Percentiles rank a stretch among this genome's conserved stretches.
phyloP scores from a whole-genome alignment of 2,888 invertebrate species.

The Napeogenes sylphis region DNA sequence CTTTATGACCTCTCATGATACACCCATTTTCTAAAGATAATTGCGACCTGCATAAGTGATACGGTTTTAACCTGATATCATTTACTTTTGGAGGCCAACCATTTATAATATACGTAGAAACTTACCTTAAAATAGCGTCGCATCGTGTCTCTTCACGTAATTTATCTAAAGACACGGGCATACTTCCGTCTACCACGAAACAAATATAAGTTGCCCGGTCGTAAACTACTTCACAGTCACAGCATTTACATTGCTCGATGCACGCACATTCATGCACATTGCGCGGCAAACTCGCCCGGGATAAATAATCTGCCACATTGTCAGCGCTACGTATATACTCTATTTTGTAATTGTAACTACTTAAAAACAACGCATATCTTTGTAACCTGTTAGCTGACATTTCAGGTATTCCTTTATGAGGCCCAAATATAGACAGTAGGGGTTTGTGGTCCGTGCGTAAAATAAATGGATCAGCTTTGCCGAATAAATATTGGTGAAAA shows the following conservation, averaged over 20 bases:
- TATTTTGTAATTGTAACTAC: constrained; percentile 35
- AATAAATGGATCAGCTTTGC: constrained; percentile 31
- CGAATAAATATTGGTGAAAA: constrained; percentile 36
- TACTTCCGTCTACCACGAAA: constrained; percentile 19
- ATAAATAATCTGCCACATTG: constrained; percentile 33
- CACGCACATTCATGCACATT: no score
- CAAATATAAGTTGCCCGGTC: constrained; percentile 22
- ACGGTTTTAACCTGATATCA: constrained; percentile 18
- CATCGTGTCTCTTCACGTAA: constrained; percentile 21
- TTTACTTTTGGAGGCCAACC: constrained; percentile 27
- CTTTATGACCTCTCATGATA: constrained; percentile 29
- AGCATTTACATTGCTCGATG: no score
- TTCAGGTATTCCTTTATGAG: constrained; percentile 34
- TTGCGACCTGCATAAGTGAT: constrained; percentile 22
- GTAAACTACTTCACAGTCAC: background rate
- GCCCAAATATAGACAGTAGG: constrained; percentile 35
- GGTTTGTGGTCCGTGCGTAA: constrained; percentile 37
- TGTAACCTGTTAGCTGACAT: constrained; percentile 35
- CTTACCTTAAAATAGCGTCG: constrained; percentile 16
- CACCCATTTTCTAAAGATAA: constrained; percentile 34
- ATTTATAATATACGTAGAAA: constrained; percentile 18
- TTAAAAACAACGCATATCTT: constrained; percentile 36
- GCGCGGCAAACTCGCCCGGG: constrained; percentile 22
- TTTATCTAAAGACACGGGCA: constrained; percentile 18
- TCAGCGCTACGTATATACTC: constrained; percentile 34